These are phyloP conservation scores for Xiphorhynchus erythropygius DNA, from an alignment of 2,797 vertebrate genomes.

Conservation along the genomic window DNA sequence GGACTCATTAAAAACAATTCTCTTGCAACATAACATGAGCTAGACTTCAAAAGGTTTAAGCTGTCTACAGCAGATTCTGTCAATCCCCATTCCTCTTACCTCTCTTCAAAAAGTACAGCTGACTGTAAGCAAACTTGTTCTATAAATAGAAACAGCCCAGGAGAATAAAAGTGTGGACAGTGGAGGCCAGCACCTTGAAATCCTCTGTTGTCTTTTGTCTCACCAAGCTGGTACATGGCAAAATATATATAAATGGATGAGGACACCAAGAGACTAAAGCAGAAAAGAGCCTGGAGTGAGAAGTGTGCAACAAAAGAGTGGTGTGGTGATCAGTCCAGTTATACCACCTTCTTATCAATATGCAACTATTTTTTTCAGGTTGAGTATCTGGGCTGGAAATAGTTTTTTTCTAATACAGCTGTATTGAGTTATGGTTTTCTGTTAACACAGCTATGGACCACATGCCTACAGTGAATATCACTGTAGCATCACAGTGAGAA, in stretches of 20 bases:
- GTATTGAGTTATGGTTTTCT: not conserved
- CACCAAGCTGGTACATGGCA: not conserved
- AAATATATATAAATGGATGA: not conserved
- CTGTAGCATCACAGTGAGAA: not conserved
- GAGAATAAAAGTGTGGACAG: not conserved
- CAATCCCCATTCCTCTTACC: rapidly evolving
- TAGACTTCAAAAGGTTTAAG: not conserved
- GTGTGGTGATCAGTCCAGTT: rapidly evolving
- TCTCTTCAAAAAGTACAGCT: not conserved
- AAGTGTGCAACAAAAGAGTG: not conserved
- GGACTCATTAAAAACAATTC: not conserved
- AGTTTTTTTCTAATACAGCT: not conserved
- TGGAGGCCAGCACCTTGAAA: not conserved
- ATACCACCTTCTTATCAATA: not conserved
- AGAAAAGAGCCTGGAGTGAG: not conserved
- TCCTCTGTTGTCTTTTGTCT: not conserved
- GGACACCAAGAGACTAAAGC: not conserved
- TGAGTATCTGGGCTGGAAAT: not conserved
- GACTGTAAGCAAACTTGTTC: not conserved
- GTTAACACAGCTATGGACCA: not conserved
- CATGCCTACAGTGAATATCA: not conserved
- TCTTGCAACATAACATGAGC: not conserved
- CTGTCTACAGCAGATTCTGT: not conserved
- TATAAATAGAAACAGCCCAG: not conserved
- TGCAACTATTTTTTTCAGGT: not conserved